Conservation (phyloP, 2,888 invertebrate species). For the Himalopsyche kuldschensis region DNA sequence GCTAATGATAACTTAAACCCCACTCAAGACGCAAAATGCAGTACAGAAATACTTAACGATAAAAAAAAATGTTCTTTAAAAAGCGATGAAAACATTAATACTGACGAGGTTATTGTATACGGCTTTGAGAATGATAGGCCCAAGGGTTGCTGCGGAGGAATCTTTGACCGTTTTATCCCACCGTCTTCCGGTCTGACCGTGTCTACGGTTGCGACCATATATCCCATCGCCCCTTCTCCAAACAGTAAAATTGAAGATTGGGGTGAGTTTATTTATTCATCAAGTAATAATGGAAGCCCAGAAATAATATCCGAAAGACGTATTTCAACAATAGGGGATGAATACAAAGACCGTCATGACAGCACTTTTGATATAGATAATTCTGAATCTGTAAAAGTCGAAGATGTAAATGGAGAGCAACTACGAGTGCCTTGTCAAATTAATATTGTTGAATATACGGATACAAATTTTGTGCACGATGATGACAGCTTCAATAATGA, state of each 20-base stretch:
- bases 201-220: neutral
- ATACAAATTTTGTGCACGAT: neutral
- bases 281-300: neutral
- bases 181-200: neutral
- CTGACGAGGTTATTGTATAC: neutral
- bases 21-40: neutral
- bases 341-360: neutral
- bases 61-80: neutral
- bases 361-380: neutral
- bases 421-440: neutral
- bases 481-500: slow-evolving; percentile 7
- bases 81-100: neutral
- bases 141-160: neutral
- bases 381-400: neutral
- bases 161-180: neutral
- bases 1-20: neutral
- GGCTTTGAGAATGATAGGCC: neutral
- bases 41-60: neutral
- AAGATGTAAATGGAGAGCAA: neutral
- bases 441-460: slow-evolving; percentile 21
- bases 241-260: slow-evolving; percentile 27
- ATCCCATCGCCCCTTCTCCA: slow-evolving; percentile 29
- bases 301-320: neutral
- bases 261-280: neutral
- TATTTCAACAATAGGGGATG: neutral